A percentile compares a stretch with the other conserved stretches of the same genome.
These are phyloP conservation scores for Nemotelus nigrinus DNA, from an alignment of 2,888 invertebrate genomes.

Conservation along the genomic window DNA sequence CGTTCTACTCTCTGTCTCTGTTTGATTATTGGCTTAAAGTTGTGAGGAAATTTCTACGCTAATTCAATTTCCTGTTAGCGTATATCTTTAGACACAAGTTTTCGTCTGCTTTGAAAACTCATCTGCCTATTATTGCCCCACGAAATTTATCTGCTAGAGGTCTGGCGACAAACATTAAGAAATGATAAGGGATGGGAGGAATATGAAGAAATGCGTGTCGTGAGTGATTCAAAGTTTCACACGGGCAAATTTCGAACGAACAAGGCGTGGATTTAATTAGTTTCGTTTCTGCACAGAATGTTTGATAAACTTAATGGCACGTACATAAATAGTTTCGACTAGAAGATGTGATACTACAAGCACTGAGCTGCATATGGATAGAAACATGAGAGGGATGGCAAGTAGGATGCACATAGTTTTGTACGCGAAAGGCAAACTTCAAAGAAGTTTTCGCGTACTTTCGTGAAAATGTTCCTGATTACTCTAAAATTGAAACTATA, in stretches of 20 bases:
- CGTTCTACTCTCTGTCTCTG: background rate
- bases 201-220: background rate
- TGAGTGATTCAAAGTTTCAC: slow-evolving; percentile 1
- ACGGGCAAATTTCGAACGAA: slow-evolving; percentile 35
- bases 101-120: slow-evolving; percentile 24
- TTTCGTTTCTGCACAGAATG: slow-evolving; percentile 28
- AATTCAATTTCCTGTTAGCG: slow-evolving; percentile 31
- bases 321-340: slow-evolving; percentile 28
- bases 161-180: background rate
- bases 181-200: background rate
- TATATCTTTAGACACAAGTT: slow-evolving; percentile 26
- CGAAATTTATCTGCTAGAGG: background rate
- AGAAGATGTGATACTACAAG: slow-evolving; percentile 10
- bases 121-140: slow-evolving; percentile 13
- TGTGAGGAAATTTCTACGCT: slow-evolving; percentile 32
- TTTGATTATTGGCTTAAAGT: slow-evolving; percentile 29
- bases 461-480: too few species aligned
- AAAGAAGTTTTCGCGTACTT: too few species aligned
- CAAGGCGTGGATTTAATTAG: slow-evolving; percentile 40
- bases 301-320: slow-evolving; percentile 32
- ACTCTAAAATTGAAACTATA: too few species aligned
- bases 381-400: too few species aligned
- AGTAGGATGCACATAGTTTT: too few species aligned
- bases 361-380: too few species aligned
- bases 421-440: too few species aligned